Base-by-base conservation (phyloP, 2,113 vertebrate genomes). In the Psittacula cyanocephala region DNA sequence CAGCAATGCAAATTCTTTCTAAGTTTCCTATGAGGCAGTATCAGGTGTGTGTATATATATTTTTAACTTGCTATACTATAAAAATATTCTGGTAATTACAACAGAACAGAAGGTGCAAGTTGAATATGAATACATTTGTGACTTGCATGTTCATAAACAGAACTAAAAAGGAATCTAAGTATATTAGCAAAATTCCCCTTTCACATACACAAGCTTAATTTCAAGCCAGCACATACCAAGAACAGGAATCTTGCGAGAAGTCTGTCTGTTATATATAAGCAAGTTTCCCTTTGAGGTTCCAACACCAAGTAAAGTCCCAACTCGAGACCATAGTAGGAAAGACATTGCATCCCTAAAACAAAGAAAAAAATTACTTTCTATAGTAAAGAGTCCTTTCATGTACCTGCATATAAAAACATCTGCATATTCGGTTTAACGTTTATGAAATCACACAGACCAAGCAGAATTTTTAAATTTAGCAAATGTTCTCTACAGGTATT, bases 201-300 rank as follows among this genome's bases (percentile, higher is more conserved):
- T 46, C 25, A 80, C 16, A 59, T 4, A 35, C 41, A 33, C 29
- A 93, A 80, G 47, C 43, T 69, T 14, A 83, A 33, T 57, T 96
- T 71, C 55, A 90, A 76, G 77, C 15, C 80, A 86, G 41, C 31
- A 86, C 97, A 97, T 99, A 99, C 99, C 99, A 77, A 99, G 97
- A 29, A 99, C 97, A 88, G 99, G 98, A 95, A 99, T 99, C 97
- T 99, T 99, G 97, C 99, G 99, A 94, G 99, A 99, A 18, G 99
- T 99, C 97, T 99, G 99, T 88, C 96, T 98, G 94, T 99, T 99
- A 97, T 99, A 99, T 96, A 99, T 98, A 53, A 99, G 98, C 86
- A 99, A 97, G 95, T 99, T 99, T 98, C 99, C 99, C 96, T 99
- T 99, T 18, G 98, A 95, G 84, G 99, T 99, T 87, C 99, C 99